A percentile compares a stretch with the other conserved stretches of the same genome.
phyloP scores from a whole-genome alignment of 2,797 vertebrate species.

The Rhynchotus rufescens region DNA sequence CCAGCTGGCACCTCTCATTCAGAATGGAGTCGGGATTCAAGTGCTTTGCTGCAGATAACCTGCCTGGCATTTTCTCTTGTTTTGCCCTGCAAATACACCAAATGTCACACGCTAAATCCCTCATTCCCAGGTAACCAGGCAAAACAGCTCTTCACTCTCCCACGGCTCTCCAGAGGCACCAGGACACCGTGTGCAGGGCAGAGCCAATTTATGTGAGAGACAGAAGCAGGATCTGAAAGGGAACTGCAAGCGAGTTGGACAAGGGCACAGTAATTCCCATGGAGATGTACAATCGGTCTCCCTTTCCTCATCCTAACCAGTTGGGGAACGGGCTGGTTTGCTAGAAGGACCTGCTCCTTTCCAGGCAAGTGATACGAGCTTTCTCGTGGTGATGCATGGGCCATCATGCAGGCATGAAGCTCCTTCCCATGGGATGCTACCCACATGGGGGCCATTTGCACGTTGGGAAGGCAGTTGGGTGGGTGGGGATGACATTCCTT shows the following conservation, averaged over 20 bases:
- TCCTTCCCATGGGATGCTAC: background rate
- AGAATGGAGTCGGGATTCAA: background rate
- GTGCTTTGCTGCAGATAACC: constrained; percentile 33
- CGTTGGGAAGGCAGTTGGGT: background rate
- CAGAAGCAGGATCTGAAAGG: background rate
- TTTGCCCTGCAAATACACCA: background rate
- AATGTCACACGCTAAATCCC: background rate
- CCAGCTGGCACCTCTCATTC: constrained; percentile 22
- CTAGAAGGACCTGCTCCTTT: background rate
- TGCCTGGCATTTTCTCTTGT: background rate
- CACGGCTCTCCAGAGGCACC: background rate
- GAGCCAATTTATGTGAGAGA: background rate
- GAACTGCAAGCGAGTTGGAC: background rate
- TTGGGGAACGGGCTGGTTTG: background rate
- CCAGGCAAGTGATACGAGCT: background rate
- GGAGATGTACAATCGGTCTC: background rate
- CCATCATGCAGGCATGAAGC: too few relatives aligned
- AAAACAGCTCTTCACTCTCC: background rate
- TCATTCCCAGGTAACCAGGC: background rate
- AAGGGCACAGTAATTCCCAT: background rate
- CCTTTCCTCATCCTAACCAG: background rate
- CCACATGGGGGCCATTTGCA: background rate
- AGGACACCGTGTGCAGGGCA: background rate
- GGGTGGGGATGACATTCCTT: background rate
- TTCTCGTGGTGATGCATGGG: background rate